A percentile compares a stretch with the other conserved stretches of the same genome.
These are phyloP conservation scores for Pipistrellus pipistrellus DNA, from an alignment of 2,797 vertebrate genomes.

Conservation along the genomic window DNA sequence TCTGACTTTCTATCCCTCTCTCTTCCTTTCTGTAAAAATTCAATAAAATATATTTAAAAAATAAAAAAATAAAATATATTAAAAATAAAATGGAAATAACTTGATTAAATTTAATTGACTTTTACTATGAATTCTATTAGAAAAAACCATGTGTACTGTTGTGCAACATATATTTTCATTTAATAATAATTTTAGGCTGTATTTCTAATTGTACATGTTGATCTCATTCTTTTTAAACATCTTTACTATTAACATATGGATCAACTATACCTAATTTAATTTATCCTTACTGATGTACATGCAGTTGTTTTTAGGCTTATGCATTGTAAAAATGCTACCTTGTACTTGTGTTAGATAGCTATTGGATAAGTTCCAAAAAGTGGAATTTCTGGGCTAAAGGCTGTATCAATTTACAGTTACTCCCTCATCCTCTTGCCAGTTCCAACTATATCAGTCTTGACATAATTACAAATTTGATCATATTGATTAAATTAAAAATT, in stretches of 20 bases:
- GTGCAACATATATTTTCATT: background rate
- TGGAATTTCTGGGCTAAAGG: constrained; percentile 66
- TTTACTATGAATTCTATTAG: constrained; percentile 48
- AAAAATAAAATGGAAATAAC: constrained; percentile 61
- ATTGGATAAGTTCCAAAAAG: constrained; percentile 66
- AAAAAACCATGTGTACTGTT: constrained; percentile 44
- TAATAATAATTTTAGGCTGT: constrained; percentile 43
- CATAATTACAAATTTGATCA: constrained; percentile 78
- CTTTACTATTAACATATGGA: constrained; percentile 54
- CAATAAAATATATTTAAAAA: too few relatives aligned
- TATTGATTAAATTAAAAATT: constrained; percentile 79
- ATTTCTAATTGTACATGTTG: constrained; percentile 37
- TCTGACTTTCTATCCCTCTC: too few relatives aligned
- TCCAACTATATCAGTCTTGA: constrained; percentile 76
- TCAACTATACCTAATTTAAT: constrained; percentile 43
- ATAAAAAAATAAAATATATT: too few relatives aligned
- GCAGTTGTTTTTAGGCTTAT: constrained; percentile 51
- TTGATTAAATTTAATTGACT: constrained; percentile 42
- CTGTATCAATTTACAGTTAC: constrained; percentile 70
- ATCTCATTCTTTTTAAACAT: constrained; percentile 45
- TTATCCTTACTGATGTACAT: background rate
- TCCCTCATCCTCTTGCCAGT: constrained; percentile 49
- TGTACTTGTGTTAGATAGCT: constrained; percentile 62
- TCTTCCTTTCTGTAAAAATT: too few relatives aligned
- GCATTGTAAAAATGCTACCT: constrained; percentile 24